These are phyloP conservation scores for Pomacea maculata DNA, from an alignment of 1,140 invertebrate genomes.

Conservation along the genomic window DNA sequence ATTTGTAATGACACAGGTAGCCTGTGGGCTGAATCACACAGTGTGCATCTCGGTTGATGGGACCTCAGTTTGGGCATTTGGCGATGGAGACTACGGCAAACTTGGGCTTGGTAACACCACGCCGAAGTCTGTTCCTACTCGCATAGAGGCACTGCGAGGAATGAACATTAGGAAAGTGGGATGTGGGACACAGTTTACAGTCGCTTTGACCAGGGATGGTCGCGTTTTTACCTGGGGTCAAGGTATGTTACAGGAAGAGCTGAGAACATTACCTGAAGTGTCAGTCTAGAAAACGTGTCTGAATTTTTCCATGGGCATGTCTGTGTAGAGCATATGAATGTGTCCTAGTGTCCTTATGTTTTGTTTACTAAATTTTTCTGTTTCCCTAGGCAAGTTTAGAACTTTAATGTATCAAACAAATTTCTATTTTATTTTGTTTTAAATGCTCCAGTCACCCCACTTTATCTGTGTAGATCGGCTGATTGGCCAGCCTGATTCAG, in stretches of 20 bases:
- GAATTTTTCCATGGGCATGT: too few relatives aligned
- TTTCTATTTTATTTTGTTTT: slow-evolving; percentile 12
- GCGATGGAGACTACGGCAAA: slow-evolving; percentile 77
- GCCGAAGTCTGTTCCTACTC: slow-evolving; percentile 67
- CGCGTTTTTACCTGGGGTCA: slow-evolving; percentile 73
- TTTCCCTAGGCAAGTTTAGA: not conserved
- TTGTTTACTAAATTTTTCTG: too few relatives aligned
- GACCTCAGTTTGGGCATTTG: slow-evolving; percentile 74
- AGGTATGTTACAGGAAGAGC: slow-evolving; percentile 38
- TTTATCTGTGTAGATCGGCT: slow-evolving; percentile 67
- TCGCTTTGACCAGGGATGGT: slow-evolving; percentile 73
- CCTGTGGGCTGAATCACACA: slow-evolving; percentile 76
- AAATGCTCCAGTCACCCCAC: not conserved
- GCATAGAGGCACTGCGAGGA: slow-evolving; percentile 70
- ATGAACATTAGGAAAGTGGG: slow-evolving; percentile 72
- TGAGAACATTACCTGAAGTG: too few relatives aligned
- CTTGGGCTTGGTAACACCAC: slow-evolving; percentile 72
- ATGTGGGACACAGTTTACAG: slow-evolving; percentile 74
- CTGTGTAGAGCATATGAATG: too few relatives aligned
- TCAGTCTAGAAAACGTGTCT: too few relatives aligned
- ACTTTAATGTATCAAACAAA: not conserved
- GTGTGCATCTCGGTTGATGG: slow-evolving; percentile 72
- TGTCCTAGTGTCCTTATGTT: too few relatives aligned
- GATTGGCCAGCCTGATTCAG: slow-evolving; percentile 70
- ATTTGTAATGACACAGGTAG: slow-evolving; percentile 62